Conservation (phyloP, 2,888 invertebrate species). For the Lycocerus yunnanus region DNA sequence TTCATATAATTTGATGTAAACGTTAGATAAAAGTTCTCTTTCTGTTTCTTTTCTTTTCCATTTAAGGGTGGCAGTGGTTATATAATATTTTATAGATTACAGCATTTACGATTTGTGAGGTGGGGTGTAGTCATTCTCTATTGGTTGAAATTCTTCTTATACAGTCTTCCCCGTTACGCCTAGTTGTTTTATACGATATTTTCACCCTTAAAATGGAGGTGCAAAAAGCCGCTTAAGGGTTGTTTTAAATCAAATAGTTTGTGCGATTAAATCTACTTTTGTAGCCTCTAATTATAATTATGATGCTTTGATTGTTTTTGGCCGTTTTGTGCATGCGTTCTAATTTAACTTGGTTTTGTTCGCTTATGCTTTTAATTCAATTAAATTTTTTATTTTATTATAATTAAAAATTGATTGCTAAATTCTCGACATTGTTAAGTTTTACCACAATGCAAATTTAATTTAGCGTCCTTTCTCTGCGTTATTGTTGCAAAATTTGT, state of each 20-base stretch:
- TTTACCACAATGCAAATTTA: background rate
- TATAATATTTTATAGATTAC: conserved; percentile 33
- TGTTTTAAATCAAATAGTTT: conserved; percentile 37
- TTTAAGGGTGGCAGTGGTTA: conserved; percentile 35
- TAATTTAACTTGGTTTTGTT: conserved; percentile 15
- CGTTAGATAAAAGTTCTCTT: conserved; percentile 12
- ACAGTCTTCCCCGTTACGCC: conserved; percentile 45
- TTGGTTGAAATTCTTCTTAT: conserved; percentile 45
- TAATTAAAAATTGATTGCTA: background rate
- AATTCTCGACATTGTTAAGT: background rate
- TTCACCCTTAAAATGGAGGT: conserved; percentile 37
- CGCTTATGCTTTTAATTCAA: conserved; percentile 6
- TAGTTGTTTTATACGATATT: conserved; percentile 36
- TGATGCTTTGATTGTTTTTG: conserved; percentile 28
- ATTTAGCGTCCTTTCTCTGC: background rate
- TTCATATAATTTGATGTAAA: conserved; percentile 3
- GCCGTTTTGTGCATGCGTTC: conserved; percentile 17
- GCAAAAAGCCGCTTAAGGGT: conserved; percentile 34
- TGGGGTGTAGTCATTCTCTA: conserved; percentile 40
- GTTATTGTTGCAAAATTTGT: background rate
- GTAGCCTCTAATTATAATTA: conserved; percentile 42
- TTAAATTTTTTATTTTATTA: background rate
- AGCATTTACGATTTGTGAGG: conserved; percentile 32
- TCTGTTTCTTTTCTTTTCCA: conserved; percentile 22
- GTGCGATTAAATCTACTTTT: conserved; percentile 50